Evolutionary conservation across 2,113 vertebrate genomes (phyloP).

Genomic region (Alligator sinensis): DNA sequence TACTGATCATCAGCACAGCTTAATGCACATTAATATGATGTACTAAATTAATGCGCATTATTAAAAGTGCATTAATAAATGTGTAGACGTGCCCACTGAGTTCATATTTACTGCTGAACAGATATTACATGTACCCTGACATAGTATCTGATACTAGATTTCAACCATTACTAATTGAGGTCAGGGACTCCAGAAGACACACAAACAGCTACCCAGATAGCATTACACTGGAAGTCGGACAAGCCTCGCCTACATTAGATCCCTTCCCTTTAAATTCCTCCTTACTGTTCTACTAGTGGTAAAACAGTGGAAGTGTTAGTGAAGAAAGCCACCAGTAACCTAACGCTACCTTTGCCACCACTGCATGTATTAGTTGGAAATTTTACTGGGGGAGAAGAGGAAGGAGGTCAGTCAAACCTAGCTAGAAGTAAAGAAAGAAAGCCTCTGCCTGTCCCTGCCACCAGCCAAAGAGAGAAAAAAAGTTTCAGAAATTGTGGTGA

Average conservation of each 20-base stretch:
- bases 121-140: not conserved
- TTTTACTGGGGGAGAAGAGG: not conserved
- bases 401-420: not conserved
- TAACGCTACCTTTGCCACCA: not conserved
- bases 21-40: no score
- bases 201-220: not conserved
- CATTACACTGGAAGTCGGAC: not conserved
- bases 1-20: no score
- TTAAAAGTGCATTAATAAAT: no score
- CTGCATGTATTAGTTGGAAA: not conserved
- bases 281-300: not conserved
- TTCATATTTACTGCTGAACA: not conserved
- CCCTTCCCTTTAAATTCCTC: not conserved
- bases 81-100: no score
- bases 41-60: no score
- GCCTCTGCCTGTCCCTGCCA: no score
- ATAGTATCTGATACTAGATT: not conserved
- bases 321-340: not conserved
- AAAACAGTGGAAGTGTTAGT: not conserved
- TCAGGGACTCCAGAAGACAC: not conserved
- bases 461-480: not conserved
- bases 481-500: not conserved
- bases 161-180: not conserved
- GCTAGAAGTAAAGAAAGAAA: not conserved
- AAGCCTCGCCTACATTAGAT: not conserved